phyloP scores from a whole-genome alignment of 2,113 vertebrate genomes.

The Argyrosomus japonicus region DNA sequence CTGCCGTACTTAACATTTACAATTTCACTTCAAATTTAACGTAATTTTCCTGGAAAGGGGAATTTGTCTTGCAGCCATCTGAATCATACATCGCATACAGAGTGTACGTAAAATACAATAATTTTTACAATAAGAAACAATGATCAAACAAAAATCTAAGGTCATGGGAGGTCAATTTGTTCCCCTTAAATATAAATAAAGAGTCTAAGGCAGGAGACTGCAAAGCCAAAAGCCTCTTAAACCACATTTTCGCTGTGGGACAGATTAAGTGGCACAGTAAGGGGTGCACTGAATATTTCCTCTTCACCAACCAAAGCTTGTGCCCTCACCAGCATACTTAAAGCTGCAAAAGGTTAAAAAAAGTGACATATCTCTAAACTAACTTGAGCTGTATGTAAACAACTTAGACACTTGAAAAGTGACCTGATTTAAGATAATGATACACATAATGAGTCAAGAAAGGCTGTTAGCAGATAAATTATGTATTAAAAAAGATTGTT shows the following conservation, averaged over 20 bases:
- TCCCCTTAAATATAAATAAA: constrained; percentile 13
- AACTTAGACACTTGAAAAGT: background rate
- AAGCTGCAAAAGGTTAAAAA: constrained; percentile 25
- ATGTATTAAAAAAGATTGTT: background rate
- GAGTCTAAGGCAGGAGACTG: constrained; percentile 15
- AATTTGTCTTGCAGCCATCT: background rate
- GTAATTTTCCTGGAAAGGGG: background rate
- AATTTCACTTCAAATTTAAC: background rate
- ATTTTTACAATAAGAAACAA: no score
- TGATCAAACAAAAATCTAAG: background rate
- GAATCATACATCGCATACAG: background rate
- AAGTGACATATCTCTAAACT: constrained; percentile 1
- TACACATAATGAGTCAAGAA: background rate
- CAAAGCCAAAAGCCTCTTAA: constrained; percentile 57
- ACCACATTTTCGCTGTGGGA: constrained; percentile 44
- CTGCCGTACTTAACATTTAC: background rate
- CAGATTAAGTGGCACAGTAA: constrained; percentile 50
- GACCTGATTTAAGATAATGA: background rate
- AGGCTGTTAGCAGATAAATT: background rate
- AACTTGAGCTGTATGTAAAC: background rate
- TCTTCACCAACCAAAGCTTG: constrained; percentile 24
- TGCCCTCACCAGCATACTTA: constrained; percentile 12
- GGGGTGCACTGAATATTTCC: constrained; percentile 21
- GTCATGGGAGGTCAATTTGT: constrained; percentile 11
- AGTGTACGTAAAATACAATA: background rate